These are phyloP conservation scores for Nasonia oneida DNA, from an alignment of 2,888 invertebrate genomes.

Conservation along the genomic window DNA sequence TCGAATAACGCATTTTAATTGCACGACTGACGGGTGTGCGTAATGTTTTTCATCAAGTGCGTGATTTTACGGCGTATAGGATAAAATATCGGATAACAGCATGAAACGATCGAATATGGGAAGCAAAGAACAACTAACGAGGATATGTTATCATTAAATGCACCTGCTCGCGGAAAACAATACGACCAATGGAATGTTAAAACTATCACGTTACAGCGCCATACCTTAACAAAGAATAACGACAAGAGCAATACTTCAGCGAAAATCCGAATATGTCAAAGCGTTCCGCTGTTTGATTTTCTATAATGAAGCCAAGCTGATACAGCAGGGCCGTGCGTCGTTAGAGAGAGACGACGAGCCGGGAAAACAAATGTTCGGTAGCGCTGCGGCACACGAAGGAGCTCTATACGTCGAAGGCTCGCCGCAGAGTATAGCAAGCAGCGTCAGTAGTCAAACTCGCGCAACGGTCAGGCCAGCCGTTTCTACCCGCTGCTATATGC, in stretches of 20 bases:
- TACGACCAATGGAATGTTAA: not conserved
- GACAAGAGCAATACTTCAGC: not conserved
- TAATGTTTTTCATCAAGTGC: no score
- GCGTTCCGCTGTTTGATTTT: not conserved
- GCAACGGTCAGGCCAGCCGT: not conserved
- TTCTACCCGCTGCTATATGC: not conserved
- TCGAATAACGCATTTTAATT: no score
- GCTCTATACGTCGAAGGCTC: not conserved
- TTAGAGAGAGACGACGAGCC: not conserved
- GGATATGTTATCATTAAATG: no score
- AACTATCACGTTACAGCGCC: not conserved
- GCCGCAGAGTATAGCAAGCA: not conserved
- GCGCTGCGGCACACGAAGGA: not conserved
- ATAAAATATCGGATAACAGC: no score
- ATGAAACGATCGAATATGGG: no score
- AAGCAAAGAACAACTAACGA: no score
- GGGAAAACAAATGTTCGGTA: not conserved
- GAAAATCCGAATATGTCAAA: not conserved
- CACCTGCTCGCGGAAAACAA: not conserved
- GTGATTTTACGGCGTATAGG: no score
- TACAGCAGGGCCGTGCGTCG: not conserved
- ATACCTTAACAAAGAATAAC: not conserved
- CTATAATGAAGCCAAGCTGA: not conserved
- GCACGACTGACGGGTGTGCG: no score
- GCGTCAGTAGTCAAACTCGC: conserved; percentile 17